Conservation (phyloP, 2,888 invertebrate genomes). For the Philereme vetulata region DNA sequence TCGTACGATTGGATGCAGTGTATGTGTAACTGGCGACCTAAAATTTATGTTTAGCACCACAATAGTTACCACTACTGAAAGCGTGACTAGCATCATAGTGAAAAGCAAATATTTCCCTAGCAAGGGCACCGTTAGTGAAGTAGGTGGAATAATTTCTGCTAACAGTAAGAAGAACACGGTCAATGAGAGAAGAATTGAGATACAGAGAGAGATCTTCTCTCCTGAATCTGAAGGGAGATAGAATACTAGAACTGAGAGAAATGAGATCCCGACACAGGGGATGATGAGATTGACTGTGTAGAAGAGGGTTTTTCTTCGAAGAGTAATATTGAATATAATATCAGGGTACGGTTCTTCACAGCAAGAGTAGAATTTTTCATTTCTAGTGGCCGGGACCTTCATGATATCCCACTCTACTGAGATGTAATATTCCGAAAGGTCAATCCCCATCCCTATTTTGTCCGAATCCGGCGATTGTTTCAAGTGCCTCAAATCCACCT, state of each 20-base stretch:
- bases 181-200: constrained; percentile 95
- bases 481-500: constrained; percentile 96
- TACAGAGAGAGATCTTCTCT: constrained; percentile 98
- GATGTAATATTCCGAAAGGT: constrained; percentile 96
- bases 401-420: constrained; percentile 99
- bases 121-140: constrained; percentile 95
- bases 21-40: constrained; percentile 95
- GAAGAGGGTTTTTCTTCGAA: constrained; percentile 97
- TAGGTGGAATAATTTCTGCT: constrained; percentile 97
- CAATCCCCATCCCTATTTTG: constrained; percentile 94
- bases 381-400: constrained; percentile 94
- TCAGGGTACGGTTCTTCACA: constrained; percentile 98
- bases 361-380: constrained; percentile 97
- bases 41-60: constrained; percentile 97
- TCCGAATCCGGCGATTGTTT: constrained; percentile 94
- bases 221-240: constrained; percentile 99
- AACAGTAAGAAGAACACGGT: constrained; percentile 97
- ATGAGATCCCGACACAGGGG: constrained; percentile 98
- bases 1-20: constrained; percentile 96
- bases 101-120: constrained; percentile 96
- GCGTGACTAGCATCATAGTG: constrained; percentile 96
- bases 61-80: constrained; percentile 96
- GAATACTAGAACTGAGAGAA: constrained; percentile 98
- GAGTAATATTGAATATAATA: constrained; percentile 98
- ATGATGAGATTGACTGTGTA: constrained; percentile 99